A percentile compares a stretch with the other conserved stretches of the same genome.
Evolutionary conservation across 2,113 vertebrate genomes (phyloP).

Genomic region (Cavia porcellus): DNA sequence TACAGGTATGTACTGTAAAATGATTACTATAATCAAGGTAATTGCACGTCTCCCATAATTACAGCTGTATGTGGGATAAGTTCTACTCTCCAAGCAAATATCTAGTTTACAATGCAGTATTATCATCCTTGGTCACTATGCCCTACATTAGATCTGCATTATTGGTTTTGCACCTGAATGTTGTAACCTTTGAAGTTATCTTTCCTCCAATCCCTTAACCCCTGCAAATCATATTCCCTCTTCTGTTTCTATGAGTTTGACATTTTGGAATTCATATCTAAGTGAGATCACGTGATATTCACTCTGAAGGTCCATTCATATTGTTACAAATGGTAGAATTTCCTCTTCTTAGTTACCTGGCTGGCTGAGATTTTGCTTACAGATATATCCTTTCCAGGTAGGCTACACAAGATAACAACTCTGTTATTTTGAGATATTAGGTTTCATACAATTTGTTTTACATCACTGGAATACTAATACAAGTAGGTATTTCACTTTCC

Average conservation of each 20-base stretch:
- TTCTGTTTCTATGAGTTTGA: not conserved
- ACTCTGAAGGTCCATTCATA: not conserved
- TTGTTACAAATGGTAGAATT: not conserved
- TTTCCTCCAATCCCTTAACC: too few relatives aligned
- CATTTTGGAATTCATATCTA: not conserved
- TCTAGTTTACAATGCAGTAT: not conserved
- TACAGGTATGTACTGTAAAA: not conserved
- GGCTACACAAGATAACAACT: too few relatives aligned
- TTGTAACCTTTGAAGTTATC: not conserved
- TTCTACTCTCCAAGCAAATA: not conserved
- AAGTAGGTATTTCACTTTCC: not conserved
- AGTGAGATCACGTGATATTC: not conserved
- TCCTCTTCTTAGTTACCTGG: not conserved
- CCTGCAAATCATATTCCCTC: not conserved
- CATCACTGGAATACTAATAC: not conserved
- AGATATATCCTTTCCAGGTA: not conserved
- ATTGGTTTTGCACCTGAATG: not conserved
- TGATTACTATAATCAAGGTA: not conserved
- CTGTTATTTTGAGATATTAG: not conserved
- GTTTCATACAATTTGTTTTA: not conserved
- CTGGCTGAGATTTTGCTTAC: not conserved
- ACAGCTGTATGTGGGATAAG: not conserved
- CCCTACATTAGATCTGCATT: not conserved
- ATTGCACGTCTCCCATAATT: not conserved
- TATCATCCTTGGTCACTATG: not conserved